Evolutionary conservation across 2,797 vertebrate species (phyloP).

Genomic region (Parotocinclus haroldoi): DNA sequence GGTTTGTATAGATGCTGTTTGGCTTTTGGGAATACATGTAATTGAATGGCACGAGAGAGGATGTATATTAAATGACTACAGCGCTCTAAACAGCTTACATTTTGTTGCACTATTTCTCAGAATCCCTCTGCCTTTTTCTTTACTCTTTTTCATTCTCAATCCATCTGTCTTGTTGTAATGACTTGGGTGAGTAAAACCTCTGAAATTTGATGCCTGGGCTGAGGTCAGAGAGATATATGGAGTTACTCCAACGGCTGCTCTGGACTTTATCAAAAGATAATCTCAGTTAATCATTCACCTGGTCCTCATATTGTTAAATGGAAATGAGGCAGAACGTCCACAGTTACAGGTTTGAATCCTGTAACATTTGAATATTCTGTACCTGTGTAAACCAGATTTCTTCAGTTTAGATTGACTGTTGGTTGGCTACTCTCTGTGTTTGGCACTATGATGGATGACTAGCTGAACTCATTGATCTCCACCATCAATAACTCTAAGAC

Average conservation of each 20-base stretch:
- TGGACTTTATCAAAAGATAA: constrained; percentile 26
- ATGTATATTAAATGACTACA: constrained; percentile 21
- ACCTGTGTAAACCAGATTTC: neutral
- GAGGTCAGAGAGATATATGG: constrained; percentile 8
- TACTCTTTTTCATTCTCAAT: neutral
- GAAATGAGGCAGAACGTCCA: constrained; percentile 1
- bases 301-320: neutral
- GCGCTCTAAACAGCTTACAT: constrained; percentile 8
- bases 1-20: too few relatives aligned
- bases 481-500: constrained; percentile 33
- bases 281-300: constrained; percentile 25
- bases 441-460: constrained; percentile 47
- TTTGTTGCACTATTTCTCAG: neutral
- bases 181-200: constrained; percentile 13
- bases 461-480: constrained; percentile 54
- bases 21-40: constrained; percentile 36
- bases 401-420: constrained; percentile 6
- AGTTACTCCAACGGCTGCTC: constrained; percentile 22
- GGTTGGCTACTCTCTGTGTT: constrained; percentile 13
- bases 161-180: neutral
- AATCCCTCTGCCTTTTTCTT: neutral
- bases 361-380: neutral
- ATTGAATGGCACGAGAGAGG: constrained; percentile 24
- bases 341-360: neutral
- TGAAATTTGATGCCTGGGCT: constrained; percentile 2